Evolutionary conservation across 2,888 invertebrate species (phyloP).

Genomic region (Perithous albicinctus): DNA sequence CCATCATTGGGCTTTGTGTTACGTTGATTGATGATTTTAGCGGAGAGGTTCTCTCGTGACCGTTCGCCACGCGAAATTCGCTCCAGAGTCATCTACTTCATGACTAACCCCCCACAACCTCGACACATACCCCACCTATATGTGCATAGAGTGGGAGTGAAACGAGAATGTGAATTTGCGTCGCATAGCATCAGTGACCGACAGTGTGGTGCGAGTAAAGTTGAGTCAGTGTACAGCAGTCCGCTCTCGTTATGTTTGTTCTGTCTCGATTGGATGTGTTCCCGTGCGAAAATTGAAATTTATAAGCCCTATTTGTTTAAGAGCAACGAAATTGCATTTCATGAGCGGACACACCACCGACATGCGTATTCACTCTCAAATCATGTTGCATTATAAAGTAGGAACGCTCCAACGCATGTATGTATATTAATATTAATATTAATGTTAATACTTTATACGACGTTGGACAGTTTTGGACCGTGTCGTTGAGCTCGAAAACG

Average conservation of each 20-base stretch:
- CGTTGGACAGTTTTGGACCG: background rate
- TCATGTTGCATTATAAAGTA: slow-evolving; percentile 28
- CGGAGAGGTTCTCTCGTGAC: background rate
- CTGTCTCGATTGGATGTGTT: slow-evolving; percentile 26
- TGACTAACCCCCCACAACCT: background rate
- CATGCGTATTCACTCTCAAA: slow-evolving; percentile 5
- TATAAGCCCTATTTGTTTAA: slow-evolving; percentile 40
- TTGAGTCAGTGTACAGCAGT: background rate
- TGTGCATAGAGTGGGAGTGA: background rate
- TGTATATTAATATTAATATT: slow-evolving; percentile 10
- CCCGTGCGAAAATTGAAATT: slow-evolving; percentile 38
- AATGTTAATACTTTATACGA: slow-evolving; percentile 9
- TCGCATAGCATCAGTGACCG: background rate
- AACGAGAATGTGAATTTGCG: slow-evolving; percentile 1
- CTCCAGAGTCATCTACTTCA: slow-evolving; percentile 11
- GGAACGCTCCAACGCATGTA: background rate
- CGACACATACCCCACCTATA: background rate
- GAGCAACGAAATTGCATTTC: slow-evolving; percentile 49
- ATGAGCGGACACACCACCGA: background rate
- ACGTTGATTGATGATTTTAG: slow-evolving; percentile 19
- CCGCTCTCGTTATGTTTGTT: slow-evolving; percentile 17
- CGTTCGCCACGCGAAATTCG: slow-evolving; percentile 18
- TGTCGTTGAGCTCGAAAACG: background rate
- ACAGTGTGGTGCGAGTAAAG: background rate
- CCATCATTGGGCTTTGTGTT: background rate